These are phyloP conservation scores for Cherax quadricarinatus DNA, from an alignment of 1,140 invertebrate species.

Conservation along the genomic window DNA sequence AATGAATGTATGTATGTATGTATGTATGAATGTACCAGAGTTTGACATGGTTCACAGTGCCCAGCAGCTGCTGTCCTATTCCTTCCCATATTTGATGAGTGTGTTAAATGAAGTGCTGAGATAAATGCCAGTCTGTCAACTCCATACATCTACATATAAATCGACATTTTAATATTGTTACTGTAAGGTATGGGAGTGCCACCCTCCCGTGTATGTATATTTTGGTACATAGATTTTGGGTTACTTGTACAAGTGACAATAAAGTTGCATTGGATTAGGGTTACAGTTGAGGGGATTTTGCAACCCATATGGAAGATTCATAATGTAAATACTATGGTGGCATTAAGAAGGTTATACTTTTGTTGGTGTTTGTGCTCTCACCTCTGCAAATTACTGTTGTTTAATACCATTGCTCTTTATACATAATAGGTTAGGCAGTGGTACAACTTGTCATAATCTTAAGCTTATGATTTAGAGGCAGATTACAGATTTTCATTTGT, in stretches of 20 bases:
- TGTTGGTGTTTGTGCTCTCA: slow-evolving; percentile 31
- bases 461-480: slow-evolving; percentile 16
- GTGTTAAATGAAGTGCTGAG: neutral
- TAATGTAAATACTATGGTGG: slow-evolving; percentile 45
- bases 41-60: neutral
- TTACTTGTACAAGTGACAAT: neutral
- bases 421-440: neutral
- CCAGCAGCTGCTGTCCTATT: neutral
- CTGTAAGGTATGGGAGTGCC: neutral
- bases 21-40: neutral
- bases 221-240: slow-evolving; percentile 40
- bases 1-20: neutral
- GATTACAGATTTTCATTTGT: neutral
- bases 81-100: neutral
- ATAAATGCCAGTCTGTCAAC: neutral
- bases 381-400: slow-evolving; percentile 23
- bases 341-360: slow-evolving; percentile 29
- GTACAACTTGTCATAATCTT: slow-evolving; percentile 17
- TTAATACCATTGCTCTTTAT: slow-evolving; percentile 3
- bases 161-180: slow-evolving; percentile 12
- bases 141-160: neutral
- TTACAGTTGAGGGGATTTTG: neutral
- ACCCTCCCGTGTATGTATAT: slow-evolving; percentile 45
- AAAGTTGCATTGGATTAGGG: slow-evolving; percentile 10
- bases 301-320: neutral